A percentile compares a stretch with the other conserved stretches of the same genome.
phyloP scores from a whole-genome alignment of 2,888 invertebrate species.

The Clostera curtula region DNA sequence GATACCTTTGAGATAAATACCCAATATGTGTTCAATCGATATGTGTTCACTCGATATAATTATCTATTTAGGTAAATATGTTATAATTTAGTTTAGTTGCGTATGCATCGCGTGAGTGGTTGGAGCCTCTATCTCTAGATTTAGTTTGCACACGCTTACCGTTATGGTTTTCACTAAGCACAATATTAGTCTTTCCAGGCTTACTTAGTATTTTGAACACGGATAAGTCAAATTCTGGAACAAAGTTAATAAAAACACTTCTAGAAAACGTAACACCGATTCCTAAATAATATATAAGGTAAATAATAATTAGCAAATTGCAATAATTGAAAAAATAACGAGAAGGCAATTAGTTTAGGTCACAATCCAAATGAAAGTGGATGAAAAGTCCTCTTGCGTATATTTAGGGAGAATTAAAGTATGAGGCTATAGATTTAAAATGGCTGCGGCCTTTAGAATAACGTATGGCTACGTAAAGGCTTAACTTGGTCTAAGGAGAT shows the following conservation, averaged over 20 bases:
- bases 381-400: constrained; percentile 11
- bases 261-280: too few relatives aligned
- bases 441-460: too few relatives aligned
- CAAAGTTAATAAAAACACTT: too few relatives aligned
- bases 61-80: constrained; percentile 28
- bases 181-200: not conserved
- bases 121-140: constrained; percentile 12
- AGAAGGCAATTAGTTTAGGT: not conserved
- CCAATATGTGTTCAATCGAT: constrained; percentile 53
- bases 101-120: constrained; percentile 8
- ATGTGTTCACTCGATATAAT: constrained; percentile 59
- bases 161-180: constrained; percentile 30
- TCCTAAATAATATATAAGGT: too few relatives aligned
- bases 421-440: too few relatives aligned
- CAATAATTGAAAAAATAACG: too few relatives aligned
- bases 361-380: constrained; percentile 8
- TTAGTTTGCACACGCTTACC: constrained; percentile 18
- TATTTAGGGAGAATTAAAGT: too few relatives aligned
- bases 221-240: too few relatives aligned
- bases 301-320: too few relatives aligned
- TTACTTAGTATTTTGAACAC: too few relatives aligned
- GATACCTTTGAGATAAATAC: constrained; percentile 22
- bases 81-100: constrained; percentile 29
- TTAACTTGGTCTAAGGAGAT: too few relatives aligned
- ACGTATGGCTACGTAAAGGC: too few relatives aligned